Conservation (phyloP, 2,888 invertebrate genomes). For the Sphecodes monilicornis region DNA sequence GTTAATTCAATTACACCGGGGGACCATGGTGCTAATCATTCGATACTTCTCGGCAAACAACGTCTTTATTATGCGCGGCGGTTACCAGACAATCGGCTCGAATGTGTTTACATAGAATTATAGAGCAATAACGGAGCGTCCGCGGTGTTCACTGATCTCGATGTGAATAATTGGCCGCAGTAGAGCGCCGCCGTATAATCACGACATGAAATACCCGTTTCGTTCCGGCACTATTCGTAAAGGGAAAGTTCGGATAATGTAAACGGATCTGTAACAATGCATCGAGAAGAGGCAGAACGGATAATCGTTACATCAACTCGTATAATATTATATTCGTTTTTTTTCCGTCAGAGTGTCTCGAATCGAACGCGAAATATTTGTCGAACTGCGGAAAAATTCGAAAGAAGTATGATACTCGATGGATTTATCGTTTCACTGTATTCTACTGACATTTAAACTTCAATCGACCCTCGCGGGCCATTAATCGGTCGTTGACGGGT, state of each 20-base stretch:
- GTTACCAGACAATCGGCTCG: not conserved
- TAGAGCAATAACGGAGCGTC: conserved; percentile 22
- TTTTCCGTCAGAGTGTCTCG: not conserved
- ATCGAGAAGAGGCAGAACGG: conserved; percentile 32
- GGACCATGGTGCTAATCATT: conserved; percentile 3
- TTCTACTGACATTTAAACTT: conserved; percentile 3
- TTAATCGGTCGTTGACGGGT: not conserved
- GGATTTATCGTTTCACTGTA: no score
- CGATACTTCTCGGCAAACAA: not conserved
- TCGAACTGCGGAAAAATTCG: not conserved
- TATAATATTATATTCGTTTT: not conserved
- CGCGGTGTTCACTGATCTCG: conserved; percentile 40
- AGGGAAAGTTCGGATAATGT: conserved; percentile 52
- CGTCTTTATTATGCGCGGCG: conserved; percentile 8
- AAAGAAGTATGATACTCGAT: not conserved
- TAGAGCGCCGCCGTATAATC: conserved; percentile 33
- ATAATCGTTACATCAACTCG: conserved; percentile 43
- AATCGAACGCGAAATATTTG: not conserved
- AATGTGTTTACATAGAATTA: conserved; percentile 21
- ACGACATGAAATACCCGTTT: conserved; percentile 48
- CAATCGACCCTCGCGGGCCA: not conserved
- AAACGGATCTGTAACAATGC: conserved; percentile 56
- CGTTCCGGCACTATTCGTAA: conserved; percentile 59
- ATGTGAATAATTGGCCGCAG: conserved; percentile 38
- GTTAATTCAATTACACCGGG: conserved; percentile 8